A percentile compares a stretch with the other conserved stretches of the same genome.
Evolutionary conservation across 30 jellyfish, hydroid and myxozoan genomes (phyloP).

Genomic region (Chrysaora quinquecirrha): DNA sequence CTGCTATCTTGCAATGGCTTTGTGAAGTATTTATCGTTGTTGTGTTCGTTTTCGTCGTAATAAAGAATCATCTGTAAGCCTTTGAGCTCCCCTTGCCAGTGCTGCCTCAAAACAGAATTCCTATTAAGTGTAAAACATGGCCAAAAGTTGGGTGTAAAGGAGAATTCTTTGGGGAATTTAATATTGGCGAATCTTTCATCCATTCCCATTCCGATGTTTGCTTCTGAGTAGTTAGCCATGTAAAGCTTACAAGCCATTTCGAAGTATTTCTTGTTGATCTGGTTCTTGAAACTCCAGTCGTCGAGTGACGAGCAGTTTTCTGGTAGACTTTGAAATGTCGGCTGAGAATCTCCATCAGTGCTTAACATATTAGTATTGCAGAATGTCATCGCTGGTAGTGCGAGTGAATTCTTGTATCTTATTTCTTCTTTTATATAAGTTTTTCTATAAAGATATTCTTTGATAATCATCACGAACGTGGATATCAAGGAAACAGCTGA

Average conservation of each 20-base stretch:
- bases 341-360: background rate
- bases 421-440: background rate
- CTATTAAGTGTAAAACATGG: slow-evolving; percentile 47
- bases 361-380: slow-evolving; percentile 15
- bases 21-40: background rate
- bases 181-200: no score
- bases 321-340: slow-evolving; percentile 30
- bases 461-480: background rate
- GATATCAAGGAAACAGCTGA: background rate
- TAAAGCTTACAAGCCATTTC: slow-evolving; percentile 12
- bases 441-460: background rate
- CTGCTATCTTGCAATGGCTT: background rate
- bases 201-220: background rate
- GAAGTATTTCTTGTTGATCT: slow-evolving; percentile 36
- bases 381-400: slow-evolving; percentile 52
- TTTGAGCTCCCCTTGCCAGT: background rate
- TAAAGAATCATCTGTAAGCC: slow-evolving; percentile 36
- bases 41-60: slow-evolving; percentile 6
- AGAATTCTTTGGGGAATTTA: slow-evolving; percentile 24
- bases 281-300: slow-evolving; percentile 7
- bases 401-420: background rate
- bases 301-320: slow-evolving; percentile 27
- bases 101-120: slow-evolving; percentile 5
- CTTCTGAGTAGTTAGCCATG: slow-evolving; percentile 5
- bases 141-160: background rate